Conservation (phyloP, 2,888 invertebrate species). For the Idaea dimidiata region DNA sequence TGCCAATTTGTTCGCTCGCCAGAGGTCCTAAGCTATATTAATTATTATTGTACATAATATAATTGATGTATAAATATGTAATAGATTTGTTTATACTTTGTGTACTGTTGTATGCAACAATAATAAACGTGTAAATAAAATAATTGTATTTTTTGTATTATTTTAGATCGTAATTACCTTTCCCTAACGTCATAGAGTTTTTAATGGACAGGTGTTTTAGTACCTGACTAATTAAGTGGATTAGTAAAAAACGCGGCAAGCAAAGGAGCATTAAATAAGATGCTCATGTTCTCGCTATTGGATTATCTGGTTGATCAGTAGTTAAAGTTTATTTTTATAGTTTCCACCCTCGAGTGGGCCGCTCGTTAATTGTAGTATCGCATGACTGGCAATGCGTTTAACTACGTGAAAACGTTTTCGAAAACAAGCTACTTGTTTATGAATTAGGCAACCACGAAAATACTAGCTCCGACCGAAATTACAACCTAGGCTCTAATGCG, state of each 20-base stretch:
- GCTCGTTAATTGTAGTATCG: slow-evolving; percentile 61
- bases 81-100: slow-evolving; percentile 67
- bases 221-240: not conserved
- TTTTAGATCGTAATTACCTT: not conserved
- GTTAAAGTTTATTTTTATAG: slow-evolving; percentile 43
- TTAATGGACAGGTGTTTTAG: not conserved
- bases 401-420: slow-evolving; percentile 70
- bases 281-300: slow-evolving; percentile 21
- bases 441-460: slow-evolving; percentile 48
- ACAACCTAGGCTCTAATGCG: slow-evolving; percentile 50
- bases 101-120: slow-evolving; percentile 71
- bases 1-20: slow-evolving; percentile 47
- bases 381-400: slow-evolving; percentile 55
- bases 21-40: slow-evolving; percentile 22
- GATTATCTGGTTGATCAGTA: slow-evolving; percentile 25
- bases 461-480: slow-evolving; percentile 39
- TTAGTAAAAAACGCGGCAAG: not conserved
- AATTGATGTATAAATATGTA: slow-evolving; percentile 60
- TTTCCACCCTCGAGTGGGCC: slow-evolving; percentile 33
- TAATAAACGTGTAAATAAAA: slow-evolving; percentile 76
- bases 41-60: slow-evolving; percentile 27
- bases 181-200: not conserved
- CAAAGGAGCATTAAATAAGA: slow-evolving; percentile 7
- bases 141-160: slow-evolving; percentile 8
- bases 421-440: slow-evolving; percentile 63